A percentile compares a stretch with the other conserved stretches of the same genome.
These are phyloP conservation scores for Chloroceryle amazona DNA, from an alignment of 2,797 vertebrate genomes.

Conservation along the genomic window DNA sequence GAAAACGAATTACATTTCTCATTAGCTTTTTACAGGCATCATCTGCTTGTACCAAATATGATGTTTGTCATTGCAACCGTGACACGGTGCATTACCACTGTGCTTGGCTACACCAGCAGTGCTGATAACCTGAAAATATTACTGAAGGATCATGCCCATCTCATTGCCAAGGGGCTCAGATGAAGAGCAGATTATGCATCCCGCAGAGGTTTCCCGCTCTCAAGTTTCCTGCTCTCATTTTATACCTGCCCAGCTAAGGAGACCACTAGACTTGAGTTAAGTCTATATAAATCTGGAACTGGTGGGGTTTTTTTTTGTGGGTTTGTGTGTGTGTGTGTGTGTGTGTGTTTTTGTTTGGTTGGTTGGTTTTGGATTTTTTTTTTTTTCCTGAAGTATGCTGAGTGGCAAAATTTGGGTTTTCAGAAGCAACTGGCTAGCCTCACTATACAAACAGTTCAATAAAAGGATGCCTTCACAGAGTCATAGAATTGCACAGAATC, in stretches of 20 bases:
- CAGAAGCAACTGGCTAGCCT: background rate
- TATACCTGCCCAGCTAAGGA: background rate
- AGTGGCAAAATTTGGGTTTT: background rate
- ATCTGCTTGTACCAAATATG: background rate
- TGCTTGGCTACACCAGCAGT: background rate
- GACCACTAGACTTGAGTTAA: background rate
- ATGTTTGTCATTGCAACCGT: background rate
- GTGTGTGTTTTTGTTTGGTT: too few species aligned
- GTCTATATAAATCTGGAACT: background rate
- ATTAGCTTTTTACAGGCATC: background rate
- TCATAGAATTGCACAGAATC: too few species aligned
- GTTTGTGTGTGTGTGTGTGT: too few species aligned
- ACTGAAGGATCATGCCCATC: background rate
- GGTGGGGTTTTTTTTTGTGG: too few species aligned
- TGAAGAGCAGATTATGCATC: background rate
- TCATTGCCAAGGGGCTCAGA: accelerated
- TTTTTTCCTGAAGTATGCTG: background rate
- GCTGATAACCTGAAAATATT: background rate
- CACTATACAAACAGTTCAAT: background rate
- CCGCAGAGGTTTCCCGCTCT: background rate
- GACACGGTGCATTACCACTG: background rate
- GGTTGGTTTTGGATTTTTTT: background rate
- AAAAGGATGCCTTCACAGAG: background rate
- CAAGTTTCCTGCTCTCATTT: background rate
- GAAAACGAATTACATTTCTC: background rate